Base-by-base conservation (phyloP, 2,888 invertebrate species). In the Heliconius aoede region DNA sequence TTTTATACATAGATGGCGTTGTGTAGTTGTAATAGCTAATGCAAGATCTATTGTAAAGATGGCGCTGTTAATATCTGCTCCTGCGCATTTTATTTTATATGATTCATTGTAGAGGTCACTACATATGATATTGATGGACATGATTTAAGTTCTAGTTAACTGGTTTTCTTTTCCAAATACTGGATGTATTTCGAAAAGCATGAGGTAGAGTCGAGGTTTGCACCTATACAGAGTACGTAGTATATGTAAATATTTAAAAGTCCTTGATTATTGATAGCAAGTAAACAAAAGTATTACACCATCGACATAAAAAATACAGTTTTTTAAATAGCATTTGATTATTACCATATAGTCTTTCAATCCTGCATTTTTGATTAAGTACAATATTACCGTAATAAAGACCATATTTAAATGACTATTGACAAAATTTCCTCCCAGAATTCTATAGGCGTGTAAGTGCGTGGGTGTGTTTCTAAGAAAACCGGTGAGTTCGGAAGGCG, bases 401-500 rank as follows among this genome's bases (percentile, higher is more conserved):
- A 30, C 9, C 21, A 18, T 61, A 61, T 61, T 15, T 28, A 28
- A 61, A 18, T 28, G 18, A 21, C 21, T 30, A 30, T 62, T 30
- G 4, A 65, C 13, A 65, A 36, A 24, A 18, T 65, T 40, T 15
- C 24, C 36, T 65, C 2, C 15, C 8, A 13, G 64, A 64, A 36
- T 64, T 36, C 11, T 32, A 69, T 32, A 69, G 69, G 69, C 69
- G 69, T 55, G 18, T 55, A 55, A 51, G 55, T 69, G n/a, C 15
- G 65, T 65, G 24, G 69, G 55, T 69, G 69, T 69, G 69, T 69
- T 72, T 60, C 36, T 40, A 36, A 69, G 73, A 36, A 69, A 62
- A 64, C 60, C 61, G 55, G 80, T 78, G 79, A 61, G 79, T 26
- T 4, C 72, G 65, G 73, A 80, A 82, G 83, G 83, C 83, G 84